phyloP scores from a whole-genome alignment of 2,888 invertebrate species.

The Thera britannica region DNA sequence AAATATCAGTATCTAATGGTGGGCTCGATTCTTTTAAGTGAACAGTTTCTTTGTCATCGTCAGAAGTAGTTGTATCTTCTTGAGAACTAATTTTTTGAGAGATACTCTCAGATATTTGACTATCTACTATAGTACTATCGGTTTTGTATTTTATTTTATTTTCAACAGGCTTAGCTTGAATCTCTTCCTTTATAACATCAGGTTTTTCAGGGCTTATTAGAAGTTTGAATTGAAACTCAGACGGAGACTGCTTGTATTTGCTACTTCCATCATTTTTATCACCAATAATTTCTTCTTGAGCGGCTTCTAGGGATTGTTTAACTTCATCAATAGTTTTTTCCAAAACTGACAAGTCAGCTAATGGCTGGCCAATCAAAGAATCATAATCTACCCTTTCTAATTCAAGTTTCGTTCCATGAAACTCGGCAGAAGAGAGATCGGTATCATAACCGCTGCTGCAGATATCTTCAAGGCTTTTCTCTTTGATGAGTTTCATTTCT shows the following conservation, averaged over 20 bases:
- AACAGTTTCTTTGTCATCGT: constrained; percentile 81
- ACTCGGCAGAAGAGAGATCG: constrained; percentile 87
- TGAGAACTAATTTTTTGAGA: constrained; percentile 74
- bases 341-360: constrained; percentile 83
- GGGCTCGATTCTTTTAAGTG: constrained; percentile 74
- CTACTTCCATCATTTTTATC: constrained; percentile 86
- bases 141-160: constrained; percentile 57
- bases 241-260: constrained; percentile 89
- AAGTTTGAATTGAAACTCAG: constrained; percentile 89
- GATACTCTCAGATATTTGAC: constrained; percentile 72
- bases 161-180: constrained; percentile 77
- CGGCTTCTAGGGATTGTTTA: constrained; percentile 88
- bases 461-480: constrained; percentile 87
- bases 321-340: constrained; percentile 90
- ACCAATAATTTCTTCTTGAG: constrained; percentile 88
- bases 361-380: constrained; percentile 79
- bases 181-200: constrained; percentile 86
- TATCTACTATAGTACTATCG: constrained; percentile 58
- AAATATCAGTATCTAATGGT: constrained; percentile 73
- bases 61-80: constrained; percentile 80
- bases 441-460: constrained; percentile 88
- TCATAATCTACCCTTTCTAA: constrained; percentile 79
- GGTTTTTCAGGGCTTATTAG: constrained; percentile 82
- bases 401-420: constrained; percentile 82
- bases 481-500: constrained; percentile 76